A percentile compares a stretch with the other conserved stretches of the same genome.
Evolutionary conservation across 2,888 invertebrate species (phyloP).

Genomic region (Fissipunctia ypsillon): DNA sequence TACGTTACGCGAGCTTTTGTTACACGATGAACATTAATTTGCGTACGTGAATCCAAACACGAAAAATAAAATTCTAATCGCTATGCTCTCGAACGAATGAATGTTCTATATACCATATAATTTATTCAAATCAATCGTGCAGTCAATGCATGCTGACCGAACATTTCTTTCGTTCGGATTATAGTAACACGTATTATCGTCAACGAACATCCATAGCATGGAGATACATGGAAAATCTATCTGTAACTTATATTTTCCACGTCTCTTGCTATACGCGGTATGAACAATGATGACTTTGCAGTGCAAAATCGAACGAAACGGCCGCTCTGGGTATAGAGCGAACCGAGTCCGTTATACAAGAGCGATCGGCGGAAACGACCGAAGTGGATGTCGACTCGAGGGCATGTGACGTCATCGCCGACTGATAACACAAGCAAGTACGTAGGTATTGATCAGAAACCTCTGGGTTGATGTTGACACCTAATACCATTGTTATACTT

Average conservation of each 20-base stretch:
- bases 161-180: background rate
- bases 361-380: slow-evolving; percentile 62
- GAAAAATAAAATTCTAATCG: background rate
- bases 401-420: slow-evolving; percentile 73
- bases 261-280: background rate
- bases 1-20: background rate
- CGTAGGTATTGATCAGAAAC: slow-evolving; percentile 6
- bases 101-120: background rate
- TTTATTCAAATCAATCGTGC: background rate
- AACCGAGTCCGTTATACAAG: slow-evolving; percentile 84
- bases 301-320: slow-evolving; percentile 78
- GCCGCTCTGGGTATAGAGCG: slow-evolving; percentile 80
- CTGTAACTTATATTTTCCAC: background rate
- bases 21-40: background rate
- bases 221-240: background rate
- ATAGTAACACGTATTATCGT: background rate
- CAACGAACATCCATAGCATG: background rate
- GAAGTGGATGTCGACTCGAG: slow-evolving; percentile 54
- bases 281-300: slow-evolving; percentile 61
- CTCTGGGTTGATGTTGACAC: slow-evolving; percentile 15
- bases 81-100: background rate
- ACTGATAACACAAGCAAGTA: slow-evolving; percentile 72
- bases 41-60: background rate
- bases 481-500: slow-evolving; percentile 22
- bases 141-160: background rate